Percentiles rank a stretch among this genome's conserved stretches.
Conservation (phyloP, 2,113 vertebrate genomes). For the Calyptommatus sinebrachiatus region DNA sequence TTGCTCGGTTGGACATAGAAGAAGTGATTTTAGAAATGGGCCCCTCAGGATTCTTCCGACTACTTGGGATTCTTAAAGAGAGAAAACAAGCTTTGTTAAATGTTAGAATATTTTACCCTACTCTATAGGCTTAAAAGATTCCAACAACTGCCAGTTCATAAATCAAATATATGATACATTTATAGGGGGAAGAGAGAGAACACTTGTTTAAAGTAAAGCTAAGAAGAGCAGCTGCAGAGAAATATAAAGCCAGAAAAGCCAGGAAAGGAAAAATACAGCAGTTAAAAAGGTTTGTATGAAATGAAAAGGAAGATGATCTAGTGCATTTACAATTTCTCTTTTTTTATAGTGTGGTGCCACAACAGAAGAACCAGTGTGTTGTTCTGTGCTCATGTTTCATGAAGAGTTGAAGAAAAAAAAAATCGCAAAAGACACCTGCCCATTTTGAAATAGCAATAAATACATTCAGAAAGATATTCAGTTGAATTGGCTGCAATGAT, state of each 20-base stretch:
- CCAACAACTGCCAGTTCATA: neutral
- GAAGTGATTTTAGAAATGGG: constrained; percentile 62
- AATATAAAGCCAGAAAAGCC: neutral
- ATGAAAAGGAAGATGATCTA: neutral
- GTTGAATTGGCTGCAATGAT: too few relatives aligned
- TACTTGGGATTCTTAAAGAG: constrained; percentile 77
- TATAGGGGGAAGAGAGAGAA: too few relatives aligned
- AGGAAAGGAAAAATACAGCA: neutral
- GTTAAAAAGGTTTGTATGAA: neutral
- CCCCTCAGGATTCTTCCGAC: constrained; percentile 75
- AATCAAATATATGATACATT: neutral
- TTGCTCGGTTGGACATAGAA: constrained; percentile 56
- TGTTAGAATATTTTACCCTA: fast-evolving
- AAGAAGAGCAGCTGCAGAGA: neutral
- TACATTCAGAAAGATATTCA: too few relatives aligned
- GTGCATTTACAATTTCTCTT: too few relatives aligned
- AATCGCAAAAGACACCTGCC: too few relatives aligned
- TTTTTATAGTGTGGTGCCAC: too few relatives aligned
- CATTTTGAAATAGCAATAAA: too few relatives aligned
- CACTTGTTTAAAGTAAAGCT: neutral
- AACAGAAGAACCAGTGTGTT: too few relatives aligned
- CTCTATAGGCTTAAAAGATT: too few relatives aligned
- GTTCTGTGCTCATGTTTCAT: too few relatives aligned
- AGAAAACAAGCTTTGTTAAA: neutral
- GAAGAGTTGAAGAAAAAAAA: too few relatives aligned